Percentiles rank a stretch among this genome's conserved stretches.
phyloP scores from a whole-genome alignment of 53 echinoderm and acorn worm species.

The Holothuria leucospilota region DNA sequence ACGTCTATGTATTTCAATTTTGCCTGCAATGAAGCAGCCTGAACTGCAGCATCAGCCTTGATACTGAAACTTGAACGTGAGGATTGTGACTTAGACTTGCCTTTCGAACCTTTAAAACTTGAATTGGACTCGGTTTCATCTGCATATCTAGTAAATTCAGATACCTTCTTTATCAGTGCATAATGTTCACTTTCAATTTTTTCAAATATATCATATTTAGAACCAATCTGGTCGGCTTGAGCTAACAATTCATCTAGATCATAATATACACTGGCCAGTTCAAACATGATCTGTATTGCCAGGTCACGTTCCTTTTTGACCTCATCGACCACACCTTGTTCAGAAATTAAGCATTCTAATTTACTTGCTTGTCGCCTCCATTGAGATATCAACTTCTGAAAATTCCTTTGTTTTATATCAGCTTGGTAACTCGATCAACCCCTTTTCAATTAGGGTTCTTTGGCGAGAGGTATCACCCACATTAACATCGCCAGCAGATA shows the following conservation, averaged over 20 bases:
- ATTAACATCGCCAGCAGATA: no score
- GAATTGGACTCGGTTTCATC: not conserved
- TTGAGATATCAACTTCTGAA: not conserved
- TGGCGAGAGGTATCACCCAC: no score
- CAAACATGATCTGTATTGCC: not conserved
- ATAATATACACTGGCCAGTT: not conserved
- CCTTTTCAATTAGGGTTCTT: no score
- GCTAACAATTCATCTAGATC: not conserved
- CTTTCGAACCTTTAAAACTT: not conserved
- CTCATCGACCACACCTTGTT: not conserved
- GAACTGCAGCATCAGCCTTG: not conserved
- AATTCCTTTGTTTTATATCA: no score
- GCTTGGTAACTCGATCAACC: no score
- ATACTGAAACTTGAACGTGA: not conserved
- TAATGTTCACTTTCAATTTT: not conserved
- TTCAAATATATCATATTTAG: conserved; percentile 12
- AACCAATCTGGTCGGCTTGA: not conserved
- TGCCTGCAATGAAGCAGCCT: conserved; percentile 5
- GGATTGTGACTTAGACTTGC: not conserved
- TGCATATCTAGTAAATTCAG: not conserved
- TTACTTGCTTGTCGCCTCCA: conserved; percentile 13
- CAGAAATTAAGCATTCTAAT: not conserved
- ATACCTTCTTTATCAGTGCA: conserved; percentile 2
- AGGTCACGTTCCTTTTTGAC: not conserved
- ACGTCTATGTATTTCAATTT: conserved; percentile 21